Evolutionary conservation across 2,797 vertebrate species (phyloP), one percentile per base, ranked within the genome.

Genomic region (Picus viridis): DNA sequence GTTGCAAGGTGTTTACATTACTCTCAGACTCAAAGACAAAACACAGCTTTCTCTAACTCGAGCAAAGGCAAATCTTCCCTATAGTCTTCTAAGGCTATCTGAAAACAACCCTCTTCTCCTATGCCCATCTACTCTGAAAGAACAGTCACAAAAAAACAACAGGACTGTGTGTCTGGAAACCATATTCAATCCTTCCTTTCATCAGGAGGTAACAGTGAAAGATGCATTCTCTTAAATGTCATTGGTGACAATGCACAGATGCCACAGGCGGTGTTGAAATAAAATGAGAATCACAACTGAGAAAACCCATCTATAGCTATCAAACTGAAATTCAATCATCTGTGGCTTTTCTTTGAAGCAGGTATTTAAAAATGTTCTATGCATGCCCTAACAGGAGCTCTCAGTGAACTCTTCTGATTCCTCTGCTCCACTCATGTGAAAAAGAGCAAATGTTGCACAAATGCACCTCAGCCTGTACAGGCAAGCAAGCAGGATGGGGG

Each of bases 401-500:
- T 72, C 62, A 70, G 56, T 29, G 47, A 93, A 53, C 32, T 83
- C 26, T 61, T 57, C 54, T 63, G 51, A 86, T 39, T 67, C 26
- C 45, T 68, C 45, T 34, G 29, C 26, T 88, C 72, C 79, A 64
- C 2, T 87, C 22, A 56, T 4, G 29, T 0, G 0, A 70, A 78
- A 87, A 88, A 41, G 56, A 90, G 49, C 61, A 89, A 82, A 59
- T 0, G 1, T n/a, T 71, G 57, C 34, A 43, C 6, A 43, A 83
- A 45, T 7, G 32, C 22, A 83, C 36, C 73, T 90, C 15, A 83
- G 62, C 45, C 97, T 95, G 67, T 89, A 63, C 3, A 86, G 84
- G 93, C 93, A 97, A 67, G 82, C 87, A 88, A 90, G 68, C 30
- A 67, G 92, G 88, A 75, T 74, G 68, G 91, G 73, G 67, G 74